Base-by-base conservation (phyloP, 2,797 vertebrate genomes). In the Lepilemur ruficaudatus region DNA sequence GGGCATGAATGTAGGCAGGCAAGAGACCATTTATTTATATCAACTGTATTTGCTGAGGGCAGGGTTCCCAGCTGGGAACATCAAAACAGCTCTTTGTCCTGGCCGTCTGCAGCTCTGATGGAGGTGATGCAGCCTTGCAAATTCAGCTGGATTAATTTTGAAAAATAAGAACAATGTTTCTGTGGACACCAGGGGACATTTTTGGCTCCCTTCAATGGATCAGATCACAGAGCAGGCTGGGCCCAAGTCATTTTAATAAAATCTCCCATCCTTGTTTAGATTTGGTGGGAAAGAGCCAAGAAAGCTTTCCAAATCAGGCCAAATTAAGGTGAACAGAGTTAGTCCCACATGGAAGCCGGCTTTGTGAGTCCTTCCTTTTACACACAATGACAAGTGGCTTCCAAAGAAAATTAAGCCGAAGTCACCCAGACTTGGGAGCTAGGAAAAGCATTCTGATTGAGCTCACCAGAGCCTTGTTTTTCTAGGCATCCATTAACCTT, bases 1-100 rank as follows among this genome's bases (percentile, higher is more conserved):
- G 96, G 98, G 96, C 95, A 83, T 97, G 97, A 96, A 81, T 94
- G 87, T 93, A 97, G 97, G 98, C 98, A 98, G 97, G 97, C 96
- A 98, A 98, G 98, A 98, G 97, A 98, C 97, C 97, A 97, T 98
- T 98, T 98, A 98, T 98, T 98, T 98, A 97, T 97, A 97, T 98
- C 98, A 97, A 97, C 96, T 96, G 97, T 97, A 97, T 98, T 98
- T 98, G 97, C 97, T 93, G 96, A 98, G 98, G 97, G 98, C 98
- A 98, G 95, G 95, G 97, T 96, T 98, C 97, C 98, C 98, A 97
- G 98, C 97, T 98, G 98, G 96, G 97, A 97, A 97, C 97, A 95
- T 98, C 94, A 95, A 97, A 98, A 97, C 95, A 92, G 93, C 95
- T 97, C 97, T 97, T 96, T 97, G 97, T 98, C 97, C 97, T 97